These are phyloP conservation scores for Myodes glareolus DNA, from an alignment of 2,113 vertebrate genomes.

Conservation along the genomic window DNA sequence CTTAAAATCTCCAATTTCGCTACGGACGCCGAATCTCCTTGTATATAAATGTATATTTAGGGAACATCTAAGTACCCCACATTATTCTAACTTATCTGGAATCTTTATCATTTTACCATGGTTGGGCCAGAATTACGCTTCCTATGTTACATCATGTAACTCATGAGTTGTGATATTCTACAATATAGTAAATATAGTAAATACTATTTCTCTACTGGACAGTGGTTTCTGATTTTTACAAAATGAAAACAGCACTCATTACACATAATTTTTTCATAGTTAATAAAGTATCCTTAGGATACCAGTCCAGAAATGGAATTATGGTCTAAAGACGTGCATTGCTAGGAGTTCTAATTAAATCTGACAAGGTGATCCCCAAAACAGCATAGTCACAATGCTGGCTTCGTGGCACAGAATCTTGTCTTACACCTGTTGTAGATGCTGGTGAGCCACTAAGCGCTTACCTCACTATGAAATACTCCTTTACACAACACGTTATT, in stretches of 20 bases:
- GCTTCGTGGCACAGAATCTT: background rate
- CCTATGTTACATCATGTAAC: background rate
- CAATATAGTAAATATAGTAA: background rate
- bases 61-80: background rate
- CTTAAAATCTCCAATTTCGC: conserved; percentile 7
- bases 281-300: background rate
- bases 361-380: background rate
- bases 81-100: conserved; percentile 39
- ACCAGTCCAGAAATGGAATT: background rate
- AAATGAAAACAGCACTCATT: background rate
- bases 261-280: background rate
- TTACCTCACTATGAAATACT: background rate
- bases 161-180: background rate
- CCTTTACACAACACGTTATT: background rate
- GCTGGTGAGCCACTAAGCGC: background rate
- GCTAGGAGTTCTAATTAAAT: background rate
- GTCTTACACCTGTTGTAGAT: background rate
- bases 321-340: background rate
- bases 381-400: background rate
- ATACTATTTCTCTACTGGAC: background rate
- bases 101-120: background rate
- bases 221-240: background rate
- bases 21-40: background rate
- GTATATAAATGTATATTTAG: background rate
- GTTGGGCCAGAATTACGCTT: background rate